phyloP scores from a whole-genome alignment of 2,888 invertebrate species.

The Gastrophysa polygoni region DNA sequence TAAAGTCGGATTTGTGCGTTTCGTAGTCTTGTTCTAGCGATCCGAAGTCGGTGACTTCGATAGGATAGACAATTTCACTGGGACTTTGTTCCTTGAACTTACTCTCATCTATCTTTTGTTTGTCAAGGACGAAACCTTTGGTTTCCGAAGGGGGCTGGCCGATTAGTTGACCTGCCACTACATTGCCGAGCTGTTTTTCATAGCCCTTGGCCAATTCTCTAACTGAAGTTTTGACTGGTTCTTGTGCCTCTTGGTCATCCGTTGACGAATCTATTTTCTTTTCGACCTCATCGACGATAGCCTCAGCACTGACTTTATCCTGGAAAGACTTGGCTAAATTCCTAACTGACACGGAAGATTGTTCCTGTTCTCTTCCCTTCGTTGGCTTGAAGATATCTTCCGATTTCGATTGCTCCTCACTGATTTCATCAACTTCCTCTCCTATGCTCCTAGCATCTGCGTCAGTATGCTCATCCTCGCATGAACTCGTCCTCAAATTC shows the following conservation, averaged over 20 bases:
- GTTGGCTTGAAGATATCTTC: constrained; percentile 29
- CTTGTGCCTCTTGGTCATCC: constrained; percentile 20
- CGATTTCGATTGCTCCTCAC: constrained; percentile 31
- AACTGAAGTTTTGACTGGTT: constrained; percentile 40
- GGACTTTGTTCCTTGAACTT: constrained; percentile 23
- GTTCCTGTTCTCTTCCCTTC: constrained; percentile 34
- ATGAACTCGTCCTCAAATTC: constrained; percentile 42
- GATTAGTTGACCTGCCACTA: constrained; percentile 39
- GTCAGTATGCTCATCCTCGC: constrained; percentile 40
- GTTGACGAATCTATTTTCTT: constrained; percentile 1
- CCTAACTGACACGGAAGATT: constrained; percentile 30
- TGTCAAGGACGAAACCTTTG: constrained; percentile 28
- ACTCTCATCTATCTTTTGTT: constrained; percentile 13
- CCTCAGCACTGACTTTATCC: constrained; percentile 13
- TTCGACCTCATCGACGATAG: neutral
- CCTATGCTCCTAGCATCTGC: constrained; percentile 35
- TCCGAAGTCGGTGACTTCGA: constrained; percentile 32
- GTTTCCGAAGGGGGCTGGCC: constrained; percentile 27
- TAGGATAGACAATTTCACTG: constrained; percentile 38
- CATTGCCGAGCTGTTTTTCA: constrained; percentile 42
- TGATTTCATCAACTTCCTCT: constrained; percentile 35
- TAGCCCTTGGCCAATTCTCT: constrained; percentile 45
- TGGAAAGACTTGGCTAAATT: constrained; percentile 41
- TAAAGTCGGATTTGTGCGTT: constrained; percentile 39
- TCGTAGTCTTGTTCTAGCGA: constrained; percentile 11